Evolutionary conservation across 1,140 invertebrate genomes (phyloP), one percentile per base, ranked within the genome.

Genomic region (Glossosoma conforme): DNA sequence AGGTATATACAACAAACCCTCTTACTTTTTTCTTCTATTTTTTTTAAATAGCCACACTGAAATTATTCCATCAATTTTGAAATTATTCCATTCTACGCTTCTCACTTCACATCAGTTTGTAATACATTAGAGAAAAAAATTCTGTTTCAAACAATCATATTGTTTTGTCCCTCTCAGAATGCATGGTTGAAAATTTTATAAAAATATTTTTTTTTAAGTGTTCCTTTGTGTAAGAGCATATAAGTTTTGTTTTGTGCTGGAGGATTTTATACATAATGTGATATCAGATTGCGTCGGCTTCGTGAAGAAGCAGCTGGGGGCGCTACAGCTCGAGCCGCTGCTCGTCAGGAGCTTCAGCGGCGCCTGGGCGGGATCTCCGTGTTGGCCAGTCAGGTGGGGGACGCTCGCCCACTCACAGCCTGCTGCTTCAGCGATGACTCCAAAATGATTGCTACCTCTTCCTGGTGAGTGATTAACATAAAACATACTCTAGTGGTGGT

Each of bases 351-450:
- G 65, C 71, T 91, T 15, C 80, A 91, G 62, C 85, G 89, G 63
- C 82, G 82, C 58, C 77, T 90, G 18, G 88, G 89, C 62, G 84
- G 84, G 1, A 66, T 91, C 48, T 79, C 81, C 2, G 92, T 89
- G 52, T 81, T 84, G 59, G 87, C 85, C 63, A 96, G 91, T 72
- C 94, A 98, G 80, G 87, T 97, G 42, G 94, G 93, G 4, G 96
- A 98, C 64, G 88, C 82, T 1, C 72, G 95, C 33, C 95, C 95
- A 0, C 81, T 99, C 20, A 93, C 93, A 11, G 91, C 78, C 66
- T 94, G 91, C 62, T 78, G 85, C 47, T 98, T 98, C 65, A 96
- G 89, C 69, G 85, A 87, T 1, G 85, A 97, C 72, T 91, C 88
- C 1, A 79, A 87, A 64, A 80, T 94, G 63, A 65, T 98, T 5